A percentile compares a stretch with the other conserved stretches of the same genome.
These are phyloP conservation scores for Penaeus japonicus DNA, from an alignment of 1,140 invertebrate species.

Conservation along the genomic window DNA sequence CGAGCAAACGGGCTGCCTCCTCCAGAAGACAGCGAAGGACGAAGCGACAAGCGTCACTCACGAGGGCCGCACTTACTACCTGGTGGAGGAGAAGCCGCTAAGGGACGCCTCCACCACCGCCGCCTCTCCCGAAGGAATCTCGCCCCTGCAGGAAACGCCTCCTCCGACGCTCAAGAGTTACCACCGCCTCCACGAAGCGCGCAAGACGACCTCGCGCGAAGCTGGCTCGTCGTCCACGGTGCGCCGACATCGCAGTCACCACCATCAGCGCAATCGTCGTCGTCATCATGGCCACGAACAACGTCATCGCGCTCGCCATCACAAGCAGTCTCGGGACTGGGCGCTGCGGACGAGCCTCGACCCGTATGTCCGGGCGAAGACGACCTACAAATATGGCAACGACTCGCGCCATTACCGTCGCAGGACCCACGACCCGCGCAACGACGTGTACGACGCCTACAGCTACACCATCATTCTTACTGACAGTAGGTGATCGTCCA, in stretches of 20 bases:
- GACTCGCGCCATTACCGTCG: not conserved
- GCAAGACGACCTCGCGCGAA: not conserved
- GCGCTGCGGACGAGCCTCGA: not conserved
- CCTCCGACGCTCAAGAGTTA: not conserved
- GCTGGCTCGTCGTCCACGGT: no score
- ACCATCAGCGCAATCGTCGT: not conserved
- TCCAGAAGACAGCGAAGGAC: no score
- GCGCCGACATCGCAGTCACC: not conserved
- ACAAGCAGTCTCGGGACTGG: no score
- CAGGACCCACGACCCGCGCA: not conserved
- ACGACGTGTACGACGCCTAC: constrained; percentile 23
- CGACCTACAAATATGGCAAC: not conserved
- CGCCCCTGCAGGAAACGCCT: not conserved
- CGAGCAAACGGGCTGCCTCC: no score
- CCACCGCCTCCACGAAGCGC: not conserved
- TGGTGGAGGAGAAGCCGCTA: not conserved
- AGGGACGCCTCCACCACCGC: not conserved
- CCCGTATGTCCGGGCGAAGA: not conserved
- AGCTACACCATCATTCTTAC: constrained; percentile 46
- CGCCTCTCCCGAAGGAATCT: not conserved
- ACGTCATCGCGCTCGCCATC: not conserved
- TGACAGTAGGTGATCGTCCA: not conserved
- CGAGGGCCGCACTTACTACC: no score
- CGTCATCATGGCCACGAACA: not conserved
- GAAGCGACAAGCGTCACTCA: no score